phyloP scores from a whole-genome alignment of 2,888 invertebrate species.

The Drosophila anomelani region DNA sequence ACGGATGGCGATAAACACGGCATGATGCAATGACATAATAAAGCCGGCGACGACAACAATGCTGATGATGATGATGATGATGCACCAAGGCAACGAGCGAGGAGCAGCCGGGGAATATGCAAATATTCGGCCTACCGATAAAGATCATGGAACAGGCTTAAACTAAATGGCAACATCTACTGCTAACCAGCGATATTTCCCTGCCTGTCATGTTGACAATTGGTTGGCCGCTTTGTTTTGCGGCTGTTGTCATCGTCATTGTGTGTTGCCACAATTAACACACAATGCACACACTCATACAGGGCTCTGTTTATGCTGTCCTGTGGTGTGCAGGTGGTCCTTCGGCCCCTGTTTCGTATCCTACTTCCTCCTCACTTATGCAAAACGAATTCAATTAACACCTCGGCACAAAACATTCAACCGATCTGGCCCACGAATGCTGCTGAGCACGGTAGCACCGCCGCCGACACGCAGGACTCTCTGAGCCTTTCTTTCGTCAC shows the following conservation, averaged over 20 bases:
- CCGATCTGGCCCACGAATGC: slow-evolving; percentile 52
- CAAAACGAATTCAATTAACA: slow-evolving; percentile 85
- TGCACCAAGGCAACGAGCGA: slow-evolving; percentile 34
- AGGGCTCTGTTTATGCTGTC: slow-evolving; percentile 5
- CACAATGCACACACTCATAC: slow-evolving; percentile 63
- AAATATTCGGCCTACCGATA: slow-evolving; percentile 69
- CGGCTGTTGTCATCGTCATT: slow-evolving; percentile 57
- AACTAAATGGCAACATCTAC: slow-evolving; percentile 50
- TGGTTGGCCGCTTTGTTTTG: slow-evolving; percentile 75
- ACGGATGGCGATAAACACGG: slow-evolving; percentile 78
- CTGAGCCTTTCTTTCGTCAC: slow-evolving; percentile 54
- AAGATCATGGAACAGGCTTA: slow-evolving; percentile 67
- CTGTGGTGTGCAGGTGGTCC: slow-evolving; percentile 68
- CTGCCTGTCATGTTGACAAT: slow-evolving; percentile 84
- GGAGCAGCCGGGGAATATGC: slow-evolving; percentile 64
- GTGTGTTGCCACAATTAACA: slow-evolving; percentile 73
- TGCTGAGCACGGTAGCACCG: slow-evolving; percentile 26
- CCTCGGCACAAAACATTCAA: slow-evolving; percentile 74
- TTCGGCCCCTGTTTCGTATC: slow-evolving; percentile 4
- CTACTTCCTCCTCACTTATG: slow-evolving; percentile 75
- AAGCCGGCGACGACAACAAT: slow-evolving; percentile 67
- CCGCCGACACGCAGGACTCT: slow-evolving; percentile 56
- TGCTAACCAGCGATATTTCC: slow-evolving; percentile 69
- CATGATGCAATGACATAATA: slow-evolving; percentile 80
- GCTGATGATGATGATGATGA: slow-evolving; percentile 49